phyloP scores from a whole-genome alignment of 2,113 vertebrate genomes.

The Psilopogon haemacephalus region DNA sequence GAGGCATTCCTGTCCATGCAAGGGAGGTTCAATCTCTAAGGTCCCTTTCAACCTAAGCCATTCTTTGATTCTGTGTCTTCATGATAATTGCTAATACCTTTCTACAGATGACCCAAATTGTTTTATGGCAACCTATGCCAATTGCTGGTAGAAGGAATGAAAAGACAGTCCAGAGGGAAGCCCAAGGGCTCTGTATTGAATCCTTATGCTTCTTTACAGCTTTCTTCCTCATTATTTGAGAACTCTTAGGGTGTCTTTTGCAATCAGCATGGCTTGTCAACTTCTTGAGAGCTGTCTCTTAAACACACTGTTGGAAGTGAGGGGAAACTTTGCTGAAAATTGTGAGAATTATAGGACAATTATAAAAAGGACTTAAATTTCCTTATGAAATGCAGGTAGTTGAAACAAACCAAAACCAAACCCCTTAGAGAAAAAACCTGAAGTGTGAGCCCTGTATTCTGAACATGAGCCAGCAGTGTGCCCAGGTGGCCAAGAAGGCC shows the following conservation, averaged over 20 bases:
- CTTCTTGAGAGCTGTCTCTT: neutral
- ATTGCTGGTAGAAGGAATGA: neutral
- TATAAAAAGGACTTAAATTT: neutral
- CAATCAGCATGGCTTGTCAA: neutral
- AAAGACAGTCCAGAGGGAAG: neutral
- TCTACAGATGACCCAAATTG: neutral
- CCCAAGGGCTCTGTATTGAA: neutral
- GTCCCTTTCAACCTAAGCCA: too few relatives aligned
- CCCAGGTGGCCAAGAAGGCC: too few relatives aligned
- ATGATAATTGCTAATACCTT: neutral
- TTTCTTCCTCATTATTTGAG: neutral
- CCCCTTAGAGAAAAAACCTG: neutral
- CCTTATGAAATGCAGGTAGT: neutral
- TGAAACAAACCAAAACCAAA: neutral
- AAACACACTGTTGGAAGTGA: neutral
- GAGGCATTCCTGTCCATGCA: too few relatives aligned
- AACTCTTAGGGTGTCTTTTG: neutral
- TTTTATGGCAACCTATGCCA: neutral
- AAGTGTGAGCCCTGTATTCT: neutral
- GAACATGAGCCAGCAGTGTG: too few relatives aligned
- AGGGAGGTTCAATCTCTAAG: too few relatives aligned
- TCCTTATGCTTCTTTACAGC: neutral
- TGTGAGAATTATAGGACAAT: neutral
- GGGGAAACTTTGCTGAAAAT: neutral
- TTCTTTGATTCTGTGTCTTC: too few relatives aligned